Evolutionary conservation across 1,140 invertebrate species (phyloP), one percentile per base, ranked within the genome.

Genomic region (Drosophila sproati): DNA sequence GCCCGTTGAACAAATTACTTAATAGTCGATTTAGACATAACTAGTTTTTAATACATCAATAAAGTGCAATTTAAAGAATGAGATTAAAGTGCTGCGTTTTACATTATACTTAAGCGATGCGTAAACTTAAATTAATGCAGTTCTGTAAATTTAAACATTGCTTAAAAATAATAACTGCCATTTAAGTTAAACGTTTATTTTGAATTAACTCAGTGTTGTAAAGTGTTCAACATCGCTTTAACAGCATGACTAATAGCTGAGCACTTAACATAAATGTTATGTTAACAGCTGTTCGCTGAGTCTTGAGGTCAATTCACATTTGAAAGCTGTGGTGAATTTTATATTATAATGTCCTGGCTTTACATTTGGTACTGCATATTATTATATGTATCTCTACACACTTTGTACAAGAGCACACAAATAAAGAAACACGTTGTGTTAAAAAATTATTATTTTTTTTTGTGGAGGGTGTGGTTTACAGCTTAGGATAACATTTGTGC

Each of bases 1-100:
- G 39, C 59, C 68, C 57, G 69, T 77, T 71, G 68, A 87, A 79
- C 83, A 87, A 87, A 87, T 56, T 82, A 87, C 47, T 61, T 73
- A 31, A 6, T 85, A 77, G 47, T 64, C 10, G 39, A 48, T 29
- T 12, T 85, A 71, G 61, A 51, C 35, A 7, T 80, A 77, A 57
- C 52, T 34, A 78, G 54, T 34, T 39, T 7, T 37, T 56, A 63
- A 10, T 48, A 48, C 48, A n/a, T 51, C 62, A 87, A 79, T 87
- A 87, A 88, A 88, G 72, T 72, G 45, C 77, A 87, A 77, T 80
- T 82, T 77, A 55, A 54, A 71, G 60, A 75, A 62, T 56, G 35
- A 50, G 50, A 68, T 66, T 34, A 68, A 32, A 41, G 37, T 28
- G 3, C 35, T 28, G 34, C n/a, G 4, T 12, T 43, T 37, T 8